Evolutionary conservation across 2,888 invertebrate species (phyloP).

Genomic region (Teleogryllus oceanicus): DNA sequence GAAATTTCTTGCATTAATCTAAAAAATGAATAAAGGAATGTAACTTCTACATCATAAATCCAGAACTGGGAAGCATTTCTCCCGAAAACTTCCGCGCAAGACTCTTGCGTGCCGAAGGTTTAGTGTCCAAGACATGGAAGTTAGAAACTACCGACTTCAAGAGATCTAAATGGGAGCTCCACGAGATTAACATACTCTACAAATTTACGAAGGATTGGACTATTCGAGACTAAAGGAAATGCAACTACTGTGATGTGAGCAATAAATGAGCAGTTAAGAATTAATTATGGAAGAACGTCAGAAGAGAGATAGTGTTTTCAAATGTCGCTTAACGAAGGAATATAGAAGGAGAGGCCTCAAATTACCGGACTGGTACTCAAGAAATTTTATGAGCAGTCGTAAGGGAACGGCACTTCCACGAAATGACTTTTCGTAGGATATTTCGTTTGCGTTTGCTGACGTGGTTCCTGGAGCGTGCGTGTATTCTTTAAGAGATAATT

Average conservation of each 20-base stretch:
- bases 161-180: neutral
- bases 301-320: neutral
- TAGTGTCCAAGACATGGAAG: constrained; percentile 3
- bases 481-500: no score
- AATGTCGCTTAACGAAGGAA: neutral
- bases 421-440: no score
- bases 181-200: neutral
- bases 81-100: neutral
- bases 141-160: neutral
- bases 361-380: no score
- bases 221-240: neutral
- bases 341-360: neutral
- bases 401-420: no score
- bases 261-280: neutral
- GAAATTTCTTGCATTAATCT: neutral
- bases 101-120: neutral
- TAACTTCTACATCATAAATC: constrained; percentile 3
- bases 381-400: no score
- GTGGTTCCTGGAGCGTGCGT: no score
- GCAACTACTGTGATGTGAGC: neutral
- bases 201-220: neutral
- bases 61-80: neutral
- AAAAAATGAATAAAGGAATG: neutral
- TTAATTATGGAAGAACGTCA: neutral
- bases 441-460: no score